phyloP scores from a whole-genome alignment of 2,113 vertebrate species.

The Tragelaphus buxtoni region DNA sequence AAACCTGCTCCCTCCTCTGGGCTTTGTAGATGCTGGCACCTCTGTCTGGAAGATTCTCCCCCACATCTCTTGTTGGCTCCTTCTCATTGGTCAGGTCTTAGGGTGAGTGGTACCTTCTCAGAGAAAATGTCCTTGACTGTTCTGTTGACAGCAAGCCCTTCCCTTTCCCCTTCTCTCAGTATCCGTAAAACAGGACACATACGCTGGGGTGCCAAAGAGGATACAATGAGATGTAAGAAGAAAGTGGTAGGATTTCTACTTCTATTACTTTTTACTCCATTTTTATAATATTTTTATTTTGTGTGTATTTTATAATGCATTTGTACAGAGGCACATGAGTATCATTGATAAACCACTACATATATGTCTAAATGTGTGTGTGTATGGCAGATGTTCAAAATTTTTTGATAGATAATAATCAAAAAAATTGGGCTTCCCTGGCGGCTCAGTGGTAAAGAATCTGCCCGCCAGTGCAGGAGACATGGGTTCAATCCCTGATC shows the following conservation, averaged over 20 bases:
- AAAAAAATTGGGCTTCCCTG: not conserved
- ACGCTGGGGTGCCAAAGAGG: not conserved
- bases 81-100: not conserved
- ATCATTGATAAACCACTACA: not conserved
- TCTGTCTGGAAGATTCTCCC: not conserved
- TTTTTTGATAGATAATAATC: not conserved
- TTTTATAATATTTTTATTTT: not conserved
- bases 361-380: not conserved
- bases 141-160: not conserved
- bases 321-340: not conserved
- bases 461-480: not conserved
- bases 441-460: not conserved
- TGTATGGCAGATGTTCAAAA: not conserved
- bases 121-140: not conserved
- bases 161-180: too few species aligned
- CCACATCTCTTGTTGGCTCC: not conserved
- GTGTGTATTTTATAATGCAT: not conserved
- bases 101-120: not conserved
- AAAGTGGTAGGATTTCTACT: not conserved
- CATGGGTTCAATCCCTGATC: not conserved
- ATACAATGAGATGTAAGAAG: not conserved
- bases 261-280: not conserved
- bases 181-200: not conserved
- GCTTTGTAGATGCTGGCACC: not conserved
- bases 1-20: not conserved